phyloP scores from a whole-genome alignment of 2,888 invertebrate species.

The Synergus laeviventris region DNA sequence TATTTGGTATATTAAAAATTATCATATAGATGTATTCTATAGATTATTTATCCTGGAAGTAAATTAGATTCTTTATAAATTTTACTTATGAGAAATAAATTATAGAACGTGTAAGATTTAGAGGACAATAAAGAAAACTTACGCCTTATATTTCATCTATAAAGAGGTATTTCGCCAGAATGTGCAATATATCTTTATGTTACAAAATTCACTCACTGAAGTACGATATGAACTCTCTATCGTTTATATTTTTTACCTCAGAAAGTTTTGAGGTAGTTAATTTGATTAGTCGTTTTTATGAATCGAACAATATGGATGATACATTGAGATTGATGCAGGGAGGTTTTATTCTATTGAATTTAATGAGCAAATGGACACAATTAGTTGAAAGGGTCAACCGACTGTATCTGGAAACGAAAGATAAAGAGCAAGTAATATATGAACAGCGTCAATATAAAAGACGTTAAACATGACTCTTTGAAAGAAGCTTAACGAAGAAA shows the following conservation, averaged over 20 bases:
- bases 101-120: not conserved
- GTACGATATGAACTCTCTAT: not conserved
- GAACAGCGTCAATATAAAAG: not conserved
- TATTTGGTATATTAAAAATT: not conserved
- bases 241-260: not conserved
- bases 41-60: not conserved
- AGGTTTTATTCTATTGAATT: not conserved
- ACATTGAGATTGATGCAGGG: not conserved
- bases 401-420: not conserved
- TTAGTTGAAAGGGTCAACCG: not conserved
- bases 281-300: not conserved
- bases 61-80: not conserved
- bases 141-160: not conserved
- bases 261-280: not conserved
- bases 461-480: not conserved
- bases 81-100: not conserved
- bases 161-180: not conserved
- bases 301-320: not conserved
- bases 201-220: not conserved
- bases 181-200: not conserved
- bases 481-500: constrained; percentile 4
- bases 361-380: not conserved
- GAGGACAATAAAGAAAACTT: not conserved
- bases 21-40: not conserved
- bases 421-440: not conserved